Base-by-base conservation (phyloP, 2,113 vertebrate species). In the Chlamydotis undulata region DNA sequence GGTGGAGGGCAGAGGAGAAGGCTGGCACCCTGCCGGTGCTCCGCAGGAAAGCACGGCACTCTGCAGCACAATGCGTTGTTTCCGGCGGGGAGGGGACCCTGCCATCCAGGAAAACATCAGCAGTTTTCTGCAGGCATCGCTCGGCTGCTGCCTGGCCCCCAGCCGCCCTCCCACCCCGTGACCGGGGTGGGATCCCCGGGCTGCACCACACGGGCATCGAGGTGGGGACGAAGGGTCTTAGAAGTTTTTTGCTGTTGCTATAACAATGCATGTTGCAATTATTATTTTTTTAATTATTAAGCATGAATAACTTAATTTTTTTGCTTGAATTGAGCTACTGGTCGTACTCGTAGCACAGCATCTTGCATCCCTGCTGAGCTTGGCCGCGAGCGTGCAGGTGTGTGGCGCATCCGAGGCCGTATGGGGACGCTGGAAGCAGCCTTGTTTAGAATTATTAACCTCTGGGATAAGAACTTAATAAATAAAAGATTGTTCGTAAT, bases 1-100 rank as follows among this genome's bases (percentile, higher is more conserved):
- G 33, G 76, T 0, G 21, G 49, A 57, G 73, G 55, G 73, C 74
- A 75, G 79, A 41, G 73, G 67, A 10, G 3, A n/a, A 64, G 71
- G 41, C 59, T 56, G 63, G 10, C 22, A 17, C 33, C 64, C 29
- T 4, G 0, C 18, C 0, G 8, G 83, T 76, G n/a, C 52, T 59
- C 16, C 5, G 24, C 86, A 78, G 95, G 96, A 86, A 97, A 77
- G 47, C 19, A 3, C 73, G 28, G 71, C 9, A 1, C 92, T 94
- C 92, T 2, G 31, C 73, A 90, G 77, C 5, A 97, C 96, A 96
- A 95, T 95, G 89, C 96, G 28, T 45, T 1, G 29, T 65, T 97
- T 97, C 96, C 96, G 96, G 92, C 95, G 87, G 96, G 96, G 96
- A 95, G 90, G 96, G 96, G 65, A 89, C 76, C 65, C 69, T 0